Evolutionary conservation across 2,888 invertebrate species (phyloP).

Genomic region (Sialis lutaria): DNA sequence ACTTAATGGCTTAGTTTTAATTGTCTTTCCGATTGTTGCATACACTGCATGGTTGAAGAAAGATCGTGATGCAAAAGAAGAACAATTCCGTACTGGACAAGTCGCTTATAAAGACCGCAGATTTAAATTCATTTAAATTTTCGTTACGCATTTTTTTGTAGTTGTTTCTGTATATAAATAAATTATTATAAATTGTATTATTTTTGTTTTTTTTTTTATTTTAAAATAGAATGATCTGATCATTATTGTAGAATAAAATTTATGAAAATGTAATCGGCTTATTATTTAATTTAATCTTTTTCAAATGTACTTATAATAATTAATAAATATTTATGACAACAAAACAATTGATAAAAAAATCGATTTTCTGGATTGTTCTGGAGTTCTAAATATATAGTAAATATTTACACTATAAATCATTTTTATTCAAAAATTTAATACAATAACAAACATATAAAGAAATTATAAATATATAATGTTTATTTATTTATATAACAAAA

Average conservation of each 20-base stretch:
- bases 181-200: slow-evolving; percentile 4
- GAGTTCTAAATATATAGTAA: too few relatives aligned
- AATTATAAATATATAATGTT: too few relatives aligned
- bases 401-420: too few relatives aligned
- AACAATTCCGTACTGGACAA: slow-evolving; percentile 46
- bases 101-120: slow-evolving; percentile 56
- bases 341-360: neutral
- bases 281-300: slow-evolving; percentile 2
- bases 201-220: neutral
- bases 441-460: too few relatives aligned
- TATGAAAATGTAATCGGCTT: slow-evolving; percentile 1
- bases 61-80: slow-evolving; percentile 35
- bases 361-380: neutral
- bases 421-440: too few relatives aligned
- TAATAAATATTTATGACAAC: neutral
- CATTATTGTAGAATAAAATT: neutral
- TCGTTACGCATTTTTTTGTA: slow-evolving; percentile 1
- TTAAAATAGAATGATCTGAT: neutral
- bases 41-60: slow-evolving; percentile 34
- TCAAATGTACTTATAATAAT: slow-evolving; percentile 1
- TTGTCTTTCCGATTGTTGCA: slow-evolving; percentile 36
- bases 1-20: slow-evolving; percentile 28
- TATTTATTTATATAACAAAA: slow-evolving; percentile 2
- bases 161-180: slow-evolving; percentile 6
- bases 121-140: slow-evolving; percentile 44